Percentiles rank a stretch among this genome's conserved stretches.
Conservation (phyloP, 2,113 vertebrate species). For the Scomber scombrus region DNA sequence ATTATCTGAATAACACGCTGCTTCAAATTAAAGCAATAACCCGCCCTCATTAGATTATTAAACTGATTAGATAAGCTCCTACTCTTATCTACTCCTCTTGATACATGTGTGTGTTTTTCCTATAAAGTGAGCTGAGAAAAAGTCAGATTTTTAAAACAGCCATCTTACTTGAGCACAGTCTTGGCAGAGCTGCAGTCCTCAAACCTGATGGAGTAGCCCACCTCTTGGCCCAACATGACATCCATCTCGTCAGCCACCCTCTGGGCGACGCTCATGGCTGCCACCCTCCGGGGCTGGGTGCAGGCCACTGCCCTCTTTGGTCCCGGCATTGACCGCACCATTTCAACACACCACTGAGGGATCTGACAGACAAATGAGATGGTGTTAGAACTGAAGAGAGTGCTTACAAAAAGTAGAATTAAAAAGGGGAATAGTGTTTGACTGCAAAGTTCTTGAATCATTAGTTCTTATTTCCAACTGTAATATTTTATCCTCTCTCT, state of each 20-base stretch:
- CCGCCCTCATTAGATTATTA: not conserved
- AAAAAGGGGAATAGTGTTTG: no score
- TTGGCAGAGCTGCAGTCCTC: constrained; percentile 98
- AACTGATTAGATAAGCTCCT: not conserved
- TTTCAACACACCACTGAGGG: constrained; percentile 98
- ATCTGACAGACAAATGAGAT: constrained; percentile 83
- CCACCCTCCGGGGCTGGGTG: constrained; percentile 95
- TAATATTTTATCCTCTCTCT: no score
- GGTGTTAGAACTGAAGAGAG: no score
- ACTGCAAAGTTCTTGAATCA: no score
- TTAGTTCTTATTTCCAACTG: no score
- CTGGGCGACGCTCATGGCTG: constrained; percentile 97
- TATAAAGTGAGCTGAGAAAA: not conserved
- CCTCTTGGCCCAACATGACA: constrained; percentile 97
- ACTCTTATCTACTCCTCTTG: not conserved
- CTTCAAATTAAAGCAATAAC: not conserved
- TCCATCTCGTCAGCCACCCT: constrained; percentile 98
- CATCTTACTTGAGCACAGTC: constrained; percentile 94
- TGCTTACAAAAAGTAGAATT: no score
- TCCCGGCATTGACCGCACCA: constrained; percentile 91
- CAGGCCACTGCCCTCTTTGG: constrained; percentile 95
- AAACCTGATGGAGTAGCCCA: constrained; percentile 97
- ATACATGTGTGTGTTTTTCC: not conserved
- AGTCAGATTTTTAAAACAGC: not conserved
- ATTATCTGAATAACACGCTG: constrained; percentile 12